A percentile compares a stretch with the other conserved stretches of the same genome.
These are phyloP conservation scores for Mandrillus leucophaeus DNA, from an alignment of 2,113 vertebrate species.

Conservation along the genomic window DNA sequence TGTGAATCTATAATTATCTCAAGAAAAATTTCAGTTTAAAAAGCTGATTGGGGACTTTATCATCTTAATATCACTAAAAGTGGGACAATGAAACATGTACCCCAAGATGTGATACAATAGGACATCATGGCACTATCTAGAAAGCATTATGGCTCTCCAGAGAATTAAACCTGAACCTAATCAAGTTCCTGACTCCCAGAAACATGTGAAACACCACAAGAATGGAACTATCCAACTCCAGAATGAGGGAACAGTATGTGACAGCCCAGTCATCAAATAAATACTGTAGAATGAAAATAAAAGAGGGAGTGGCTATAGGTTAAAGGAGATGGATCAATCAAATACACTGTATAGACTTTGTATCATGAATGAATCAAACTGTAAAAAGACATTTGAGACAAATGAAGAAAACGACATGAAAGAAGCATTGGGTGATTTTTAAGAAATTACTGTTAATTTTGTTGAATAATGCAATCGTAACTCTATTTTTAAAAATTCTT, in stretches of 20 bases:
- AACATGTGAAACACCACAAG: not conserved
- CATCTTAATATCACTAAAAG: constrained; percentile 33
- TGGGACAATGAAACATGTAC: not conserved
- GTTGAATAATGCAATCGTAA: constrained; percentile 11
- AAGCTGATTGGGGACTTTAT: constrained; percentile 6
- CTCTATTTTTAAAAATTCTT: not conserved
- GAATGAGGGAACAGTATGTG: not conserved
- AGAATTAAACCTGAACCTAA: not conserved
- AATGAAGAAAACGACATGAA: constrained; percentile 1
- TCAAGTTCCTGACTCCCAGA: constrained; percentile 21
- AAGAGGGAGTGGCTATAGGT: not conserved
- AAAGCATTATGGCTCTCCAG: not conserved
- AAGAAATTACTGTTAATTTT: not conserved
- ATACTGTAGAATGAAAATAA: constrained; percentile 26
- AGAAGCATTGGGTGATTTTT: not conserved
- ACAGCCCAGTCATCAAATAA: constrained; percentile 1
- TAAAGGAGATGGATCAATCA: constrained; percentile 5
- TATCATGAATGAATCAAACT: constrained; percentile 1
- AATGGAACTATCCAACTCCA: not conserved
- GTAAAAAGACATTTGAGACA: not conserved
- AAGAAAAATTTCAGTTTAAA: constrained; percentile 9
- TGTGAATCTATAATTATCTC: constrained; percentile 11
- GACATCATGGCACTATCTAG: not conserved
- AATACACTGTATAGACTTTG: not conserved
- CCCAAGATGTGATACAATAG: not conserved